Evolutionary conservation across 2,888 invertebrate genomes (phyloP), one percentile per base, ranked within the genome.

Genomic region (Pherbina coryleti): DNA sequence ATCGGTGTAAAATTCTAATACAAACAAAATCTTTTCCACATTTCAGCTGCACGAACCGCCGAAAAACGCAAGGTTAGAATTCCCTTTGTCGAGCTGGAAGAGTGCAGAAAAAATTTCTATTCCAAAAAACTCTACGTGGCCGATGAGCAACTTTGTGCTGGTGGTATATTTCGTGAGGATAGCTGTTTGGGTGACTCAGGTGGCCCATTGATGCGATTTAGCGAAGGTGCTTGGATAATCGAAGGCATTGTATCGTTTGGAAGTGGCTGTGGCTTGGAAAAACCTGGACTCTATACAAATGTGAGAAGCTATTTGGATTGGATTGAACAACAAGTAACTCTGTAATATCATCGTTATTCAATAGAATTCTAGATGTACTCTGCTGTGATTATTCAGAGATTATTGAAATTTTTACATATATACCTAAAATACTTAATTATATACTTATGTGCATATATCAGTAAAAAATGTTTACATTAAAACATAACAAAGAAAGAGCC

Each of bases 151-250:
- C 82, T 94, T 0, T 94, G 94, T 83, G 93, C 93, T 22, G 94
- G 94, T 2, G 93, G 94, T 0, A 89, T 90, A 22, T 91, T 89
- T 74, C 91, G 91, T 0, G 90, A 92, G 81, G 95, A 95, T 84
- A 92, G 94, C 0, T 95, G 95, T 83, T 90, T 88, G 60, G 94
- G 94, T 0, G 94, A 94, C 83, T 94, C 94, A 0, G 95, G 95
- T 3, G 94, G 94, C 4, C 94, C 94, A 0, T 88, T 95, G 8
- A 94, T 94, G 93, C 89, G 85, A 78, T 79, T 81, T 0, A 51
- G 34, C 19, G 49, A 66, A 0, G 85, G 79, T 53, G 86, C 89
- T 3, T 92, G 92, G 91, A 91, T 91, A 79, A 78, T 91, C 0
- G 90, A 92, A 4, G 94, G 92, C 0, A 88, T 94, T 0, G 93